Evolutionary conservation across 2,888 invertebrate species (phyloP), one percentile per base, ranked within the genome.

Genomic region (Schizaphis graminum): DNA sequence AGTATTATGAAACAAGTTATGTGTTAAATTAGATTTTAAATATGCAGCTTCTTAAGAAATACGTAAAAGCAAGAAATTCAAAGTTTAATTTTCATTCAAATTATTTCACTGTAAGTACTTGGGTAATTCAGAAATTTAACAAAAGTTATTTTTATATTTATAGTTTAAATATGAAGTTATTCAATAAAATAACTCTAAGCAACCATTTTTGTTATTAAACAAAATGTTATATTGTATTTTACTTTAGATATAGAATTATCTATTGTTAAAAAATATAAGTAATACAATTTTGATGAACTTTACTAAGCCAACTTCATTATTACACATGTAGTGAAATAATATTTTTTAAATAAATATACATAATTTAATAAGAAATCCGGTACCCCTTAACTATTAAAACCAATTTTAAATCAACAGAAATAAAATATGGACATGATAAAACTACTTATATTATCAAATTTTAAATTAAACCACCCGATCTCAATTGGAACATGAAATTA

Each of bases 401-500:
- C 11, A 11, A 49, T 67, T 5, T n/a, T 1, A 67, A 7, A 7
- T 44, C 28, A 47, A 86, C 13, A 47, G 28, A 85, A 47, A 86
- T 44, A 86, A 44, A 86, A 47, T 44, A 44, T 11, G 44, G 44
- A 86, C 13, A 86, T 47, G 21, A 28, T 35, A 44, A 89, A 57
- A 56, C 3, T 86, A 47, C 10, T 41, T 77, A 86, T 28, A 47
- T 47, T 86, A 49, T 24, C 24, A 77, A 26, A 11, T 77, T 35
- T 49, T 87, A 41, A 87, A 92, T 67, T 49, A 53, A 90, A 49
- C 49, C 85, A 87, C 92, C 87, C 61, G 92, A 92, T 92, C 92
- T 92, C 77, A 93, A 89, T 93, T 56, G 88, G 61, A 49, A 49
- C 53, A 77, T 7, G 21, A 57, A 91, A 84, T 84, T 8, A 91